phyloP scores from a whole-genome alignment of 2,113 vertebrate species.

The Castor canadensis region DNA sequence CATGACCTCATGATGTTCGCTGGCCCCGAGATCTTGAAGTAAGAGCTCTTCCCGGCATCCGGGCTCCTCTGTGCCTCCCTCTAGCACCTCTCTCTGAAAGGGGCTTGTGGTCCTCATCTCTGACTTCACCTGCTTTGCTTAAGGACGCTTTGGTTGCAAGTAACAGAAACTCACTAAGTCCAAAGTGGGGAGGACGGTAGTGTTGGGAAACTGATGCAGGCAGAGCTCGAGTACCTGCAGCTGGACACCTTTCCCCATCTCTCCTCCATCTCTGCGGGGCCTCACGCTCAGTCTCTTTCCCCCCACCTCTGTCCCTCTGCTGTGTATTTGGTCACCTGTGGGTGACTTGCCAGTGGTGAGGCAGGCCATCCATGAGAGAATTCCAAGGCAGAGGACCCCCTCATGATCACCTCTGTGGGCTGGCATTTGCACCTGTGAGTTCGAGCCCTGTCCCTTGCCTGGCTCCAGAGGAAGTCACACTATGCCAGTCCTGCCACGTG shows the following conservation, averaged over 20 bases:
- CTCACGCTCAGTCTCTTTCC: rapidly evolving
- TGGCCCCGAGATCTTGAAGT: slow-evolving; percentile 94
- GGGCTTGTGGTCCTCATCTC: background rate
- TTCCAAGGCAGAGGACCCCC: background rate
- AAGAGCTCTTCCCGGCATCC: slow-evolving; percentile 58
- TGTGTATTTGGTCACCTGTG: background rate
- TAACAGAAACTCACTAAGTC: background rate
- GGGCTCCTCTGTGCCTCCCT: background rate
- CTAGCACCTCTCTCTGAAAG: too few relatives aligned
- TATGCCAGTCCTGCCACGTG: rapidly evolving
- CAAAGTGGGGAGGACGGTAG: background rate
- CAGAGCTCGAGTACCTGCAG: background rate
- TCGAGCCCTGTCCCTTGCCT: rapidly evolving
- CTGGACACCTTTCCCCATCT: too few relatives aligned
- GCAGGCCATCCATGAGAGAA: rapidly evolving
- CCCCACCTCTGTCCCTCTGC: background rate
- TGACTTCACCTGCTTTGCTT: background rate
- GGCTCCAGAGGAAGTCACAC: background rate
- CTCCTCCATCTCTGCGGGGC: background rate
- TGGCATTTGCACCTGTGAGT: too few relatives aligned
- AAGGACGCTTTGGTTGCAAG: background rate
- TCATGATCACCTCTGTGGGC: rapidly evolving
- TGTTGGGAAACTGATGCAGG: background rate
- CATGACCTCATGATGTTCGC: slow-evolving; percentile 97
- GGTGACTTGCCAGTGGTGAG: background rate